Percentiles rank a stretch among this genome's conserved stretches.
phyloP scores from a whole-genome alignment of 2,113 vertebrate species.

The Zosterops pallidus region DNA sequence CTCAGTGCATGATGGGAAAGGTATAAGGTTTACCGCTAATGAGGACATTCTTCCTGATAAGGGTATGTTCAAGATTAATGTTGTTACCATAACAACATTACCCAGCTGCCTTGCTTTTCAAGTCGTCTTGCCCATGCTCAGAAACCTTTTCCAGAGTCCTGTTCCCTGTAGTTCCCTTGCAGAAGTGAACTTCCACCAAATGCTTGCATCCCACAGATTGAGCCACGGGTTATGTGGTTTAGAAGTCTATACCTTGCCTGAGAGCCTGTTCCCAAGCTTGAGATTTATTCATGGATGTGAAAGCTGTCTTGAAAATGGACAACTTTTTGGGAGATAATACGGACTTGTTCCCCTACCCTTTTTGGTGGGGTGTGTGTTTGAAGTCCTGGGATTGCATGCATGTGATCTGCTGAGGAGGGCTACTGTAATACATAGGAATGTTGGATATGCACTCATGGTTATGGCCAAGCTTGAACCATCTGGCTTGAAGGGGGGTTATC shows the following conservation, averaged over 20 bases:
- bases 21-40: constrained; percentile 92
- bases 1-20: constrained; percentile 96
- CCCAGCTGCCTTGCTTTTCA: constrained; percentile 25
- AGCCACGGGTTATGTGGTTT: background rate
- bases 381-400: background rate
- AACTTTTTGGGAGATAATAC: background rate
- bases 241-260: background rate
- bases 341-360: background rate
- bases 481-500: background rate
- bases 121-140: background rate
- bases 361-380: background rate
- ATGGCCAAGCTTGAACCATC: background rate
- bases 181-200: background rate
- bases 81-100: constrained; percentile 64
- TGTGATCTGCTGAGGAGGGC: background rate
- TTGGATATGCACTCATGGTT: background rate
- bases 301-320: background rate
- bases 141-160: constrained; percentile 19
- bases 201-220: background rate
- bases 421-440: background rate
- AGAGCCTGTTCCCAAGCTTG: background rate
- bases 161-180: background rate
- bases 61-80: constrained; percentile 83
- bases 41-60: constrained; percentile 91
- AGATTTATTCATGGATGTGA: background rate